Base-by-base conservation (phyloP, 2,888 invertebrate species). In the Strigamia maritima region DNA sequence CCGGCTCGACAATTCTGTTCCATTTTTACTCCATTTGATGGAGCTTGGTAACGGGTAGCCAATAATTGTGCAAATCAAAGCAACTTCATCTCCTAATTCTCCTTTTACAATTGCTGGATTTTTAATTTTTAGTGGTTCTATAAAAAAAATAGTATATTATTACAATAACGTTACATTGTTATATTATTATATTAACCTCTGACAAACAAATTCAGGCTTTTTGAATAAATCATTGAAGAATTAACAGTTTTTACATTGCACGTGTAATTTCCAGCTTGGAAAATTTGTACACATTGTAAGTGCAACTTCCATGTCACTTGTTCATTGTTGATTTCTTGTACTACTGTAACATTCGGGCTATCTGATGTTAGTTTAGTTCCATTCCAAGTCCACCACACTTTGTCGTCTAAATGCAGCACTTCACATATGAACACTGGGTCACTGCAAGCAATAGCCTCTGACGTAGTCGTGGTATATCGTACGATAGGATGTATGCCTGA, bases 261-360 rank as follows among this genome's bases (percentile, higher is more conserved):
- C n/a, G 79, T 74, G 38, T 78, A 78, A 24, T 80, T 75, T n/a
- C 80, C 80, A 8, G 78, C 28, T 12, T 80, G 70, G 16, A n/a
- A 10, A 10, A 40, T 35, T 22, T 80, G 76, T 24, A 80, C 80
- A 24, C 80, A 80, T n/a, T n/a, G 16, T 19, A 80, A 76, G 22
- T 80, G 40, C 54, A 80, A n/a, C 16, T 19, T 79, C 79, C 78
- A 79, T 6, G 28, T 19, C 16, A 26, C 31, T 7, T 4, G 3
- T 6, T 1, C 38, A 12, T 65, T 35, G 16, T 31, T 19, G 16
- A 14, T 16, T 70, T 78, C 78, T 1, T 78, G 70, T 10, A 7
- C 16, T 14, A 44, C 10, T 22, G 49, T 44, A 19, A 31, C 65
- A 24, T 38, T 22, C 3, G 35, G 49, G 16, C 70, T 22, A 3